A percentile compares a stretch with the other conserved stretches of the same genome.
These are phyloP conservation scores for Euzophera pinguis DNA, from an alignment of 2,888 invertebrate species.

Conservation along the genomic window DNA sequence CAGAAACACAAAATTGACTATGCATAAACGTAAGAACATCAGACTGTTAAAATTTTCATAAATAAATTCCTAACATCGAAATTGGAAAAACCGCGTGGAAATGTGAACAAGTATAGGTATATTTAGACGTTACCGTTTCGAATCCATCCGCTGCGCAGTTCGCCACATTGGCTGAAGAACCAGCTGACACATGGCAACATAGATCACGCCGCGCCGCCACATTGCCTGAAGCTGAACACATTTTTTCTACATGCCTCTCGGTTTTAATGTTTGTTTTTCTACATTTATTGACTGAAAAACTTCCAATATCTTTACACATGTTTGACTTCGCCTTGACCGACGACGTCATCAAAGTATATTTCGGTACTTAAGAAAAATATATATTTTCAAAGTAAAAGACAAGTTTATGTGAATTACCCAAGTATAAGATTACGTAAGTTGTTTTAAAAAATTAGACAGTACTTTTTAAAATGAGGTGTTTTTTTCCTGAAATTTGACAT, in stretches of 20 bases:
- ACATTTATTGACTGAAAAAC: slow-evolving; percentile 6
- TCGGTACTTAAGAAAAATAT: neutral
- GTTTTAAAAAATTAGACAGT: too few species aligned
- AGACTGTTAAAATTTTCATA: neutral
- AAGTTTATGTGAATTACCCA: too few species aligned
- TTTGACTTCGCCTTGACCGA: slow-evolving; percentile 17
- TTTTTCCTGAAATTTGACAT: too few species aligned
- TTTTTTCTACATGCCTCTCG: slow-evolving; percentile 13
- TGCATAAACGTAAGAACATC: neutral
- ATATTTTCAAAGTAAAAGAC: neutral
- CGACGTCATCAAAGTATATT: neutral
- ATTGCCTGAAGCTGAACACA: slow-evolving; percentile 28
- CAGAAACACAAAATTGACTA: too few species aligned
- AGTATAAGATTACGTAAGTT: too few species aligned
- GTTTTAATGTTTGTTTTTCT: slow-evolving; percentile 14
- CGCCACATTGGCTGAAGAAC: slow-evolving; percentile 52
- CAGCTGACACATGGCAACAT: slow-evolving; percentile 58
- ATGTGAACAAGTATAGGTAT: slow-evolving; percentile 23
- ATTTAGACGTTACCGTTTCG: slow-evolving; percentile 33
- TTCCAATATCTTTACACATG: neutral
- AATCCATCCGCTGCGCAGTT: slow-evolving; percentile 53
- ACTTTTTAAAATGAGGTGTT: too few species aligned
- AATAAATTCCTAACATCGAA: neutral
- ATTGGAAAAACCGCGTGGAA: neutral
- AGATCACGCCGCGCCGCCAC: slow-evolving; percentile 33